phyloP scores from a whole-genome alignment of 2,888 invertebrate species.

The Phyto melanocephala region DNA sequence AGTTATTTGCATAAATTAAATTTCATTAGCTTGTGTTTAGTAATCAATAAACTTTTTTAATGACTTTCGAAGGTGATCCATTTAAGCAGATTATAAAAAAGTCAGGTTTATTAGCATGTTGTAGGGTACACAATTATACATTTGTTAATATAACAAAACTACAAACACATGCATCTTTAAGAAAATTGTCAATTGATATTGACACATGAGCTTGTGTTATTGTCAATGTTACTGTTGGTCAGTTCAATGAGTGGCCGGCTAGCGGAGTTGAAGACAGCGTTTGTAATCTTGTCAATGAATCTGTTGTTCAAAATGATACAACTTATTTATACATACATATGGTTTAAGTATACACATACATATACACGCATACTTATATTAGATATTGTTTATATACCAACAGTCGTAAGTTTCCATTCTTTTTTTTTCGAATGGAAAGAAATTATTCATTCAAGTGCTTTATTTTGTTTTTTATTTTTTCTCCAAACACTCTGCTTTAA shows the following conservation, averaged over 20 bases:
- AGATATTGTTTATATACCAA: slow-evolving; percentile 1
- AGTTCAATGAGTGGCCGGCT: background rate
- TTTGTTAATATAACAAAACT: background rate
- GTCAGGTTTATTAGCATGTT: background rate
- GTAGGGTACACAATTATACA: background rate
- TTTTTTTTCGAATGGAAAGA: too few species aligned
- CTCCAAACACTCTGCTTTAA: background rate
- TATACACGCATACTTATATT: too few species aligned
- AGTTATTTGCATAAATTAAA: background rate
- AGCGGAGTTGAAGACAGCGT: background rate
- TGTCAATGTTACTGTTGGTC: background rate
- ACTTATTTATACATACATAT: slow-evolving; percentile 21
- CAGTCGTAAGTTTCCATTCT: slow-evolving; percentile 6
- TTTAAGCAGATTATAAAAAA: background rate
- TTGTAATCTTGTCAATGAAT: slow-evolving; percentile 57
- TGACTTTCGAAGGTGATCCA: slow-evolving; percentile 2
- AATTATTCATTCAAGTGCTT: background rate
- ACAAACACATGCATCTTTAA: slow-evolving; percentile 16
- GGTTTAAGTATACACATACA: background rate
- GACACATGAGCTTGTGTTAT: slow-evolving; percentile 42
- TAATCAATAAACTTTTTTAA: slow-evolving; percentile 12
- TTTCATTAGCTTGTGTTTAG: background rate
- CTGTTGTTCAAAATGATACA: slow-evolving; percentile 15
- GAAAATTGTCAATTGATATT: slow-evolving; percentile 49
- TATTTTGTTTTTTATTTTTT: background rate